These are phyloP conservation scores for Amphiprion ocellaris DNA, from an alignment of 2,113 vertebrate genomes.

Conservation along the genomic window DNA sequence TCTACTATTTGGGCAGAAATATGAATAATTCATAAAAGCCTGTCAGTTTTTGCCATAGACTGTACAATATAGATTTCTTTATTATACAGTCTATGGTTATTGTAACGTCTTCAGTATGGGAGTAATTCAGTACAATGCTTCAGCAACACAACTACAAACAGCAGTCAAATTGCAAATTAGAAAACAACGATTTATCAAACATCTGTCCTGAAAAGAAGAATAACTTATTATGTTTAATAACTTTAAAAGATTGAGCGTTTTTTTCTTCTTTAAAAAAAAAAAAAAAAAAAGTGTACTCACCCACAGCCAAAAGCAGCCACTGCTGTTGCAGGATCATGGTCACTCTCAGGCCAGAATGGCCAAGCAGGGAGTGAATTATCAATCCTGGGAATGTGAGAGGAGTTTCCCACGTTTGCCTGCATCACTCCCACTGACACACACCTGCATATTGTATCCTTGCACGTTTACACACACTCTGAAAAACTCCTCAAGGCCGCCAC, in stretches of 20 bases:
- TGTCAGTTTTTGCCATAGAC: too few relatives aligned
- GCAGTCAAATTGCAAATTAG: neutral
- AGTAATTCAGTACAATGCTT: neutral
- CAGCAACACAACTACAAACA: neutral
- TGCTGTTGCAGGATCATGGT: slow-evolving; percentile 36
- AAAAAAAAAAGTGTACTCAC: slow-evolving; percentile 56
- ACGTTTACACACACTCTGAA: neutral
- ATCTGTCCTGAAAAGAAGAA: neutral
- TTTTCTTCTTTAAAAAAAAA: too few relatives aligned
- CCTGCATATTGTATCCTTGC: slow-evolving; percentile 53
- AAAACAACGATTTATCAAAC: neutral
- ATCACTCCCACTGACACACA: slow-evolving; percentile 76
- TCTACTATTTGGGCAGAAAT: too few relatives aligned
- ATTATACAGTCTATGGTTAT: too few relatives aligned
- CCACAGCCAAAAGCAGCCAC: slow-evolving; percentile 31
- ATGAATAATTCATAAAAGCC: too few relatives aligned
- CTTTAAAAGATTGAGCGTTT: too few relatives aligned
- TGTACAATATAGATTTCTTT: too few relatives aligned
- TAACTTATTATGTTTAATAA: neutral
- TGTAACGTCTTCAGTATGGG: too few relatives aligned
- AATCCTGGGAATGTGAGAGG: slow-evolving; percentile 65
- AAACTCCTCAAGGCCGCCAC: too few relatives aligned
- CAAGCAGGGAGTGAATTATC: slow-evolving; percentile 48
- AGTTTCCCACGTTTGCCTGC: slow-evolving; percentile 62
- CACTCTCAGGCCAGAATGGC: slow-evolving; percentile 1